Base-by-base conservation (phyloP, 2,797 vertebrate species). In the Peromyscus eremicus region DNA sequence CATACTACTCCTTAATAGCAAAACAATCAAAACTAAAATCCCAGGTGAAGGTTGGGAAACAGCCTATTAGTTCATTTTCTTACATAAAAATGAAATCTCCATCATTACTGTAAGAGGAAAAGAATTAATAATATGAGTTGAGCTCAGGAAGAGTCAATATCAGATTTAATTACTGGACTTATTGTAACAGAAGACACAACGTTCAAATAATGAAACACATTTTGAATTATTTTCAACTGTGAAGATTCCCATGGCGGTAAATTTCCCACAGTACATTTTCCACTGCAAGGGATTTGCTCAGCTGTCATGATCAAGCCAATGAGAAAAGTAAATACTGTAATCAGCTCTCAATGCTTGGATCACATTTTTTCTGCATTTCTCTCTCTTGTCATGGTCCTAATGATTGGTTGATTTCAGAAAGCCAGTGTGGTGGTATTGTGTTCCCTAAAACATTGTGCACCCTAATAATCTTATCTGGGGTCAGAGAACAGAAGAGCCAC, bases 161-260 rank as follows among this genome's bases (percentile, higher is more conserved):
- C 25, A 85, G 52, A 94, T 92, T 93, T 95, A 94, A 95, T 95
- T 75, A 94, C 52, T 37, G 70, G 12, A 70, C 12, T 62, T 91
- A 96, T 84, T 66, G 92, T 83, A 91, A 92, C 57, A 68, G 37
- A 96, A 95, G 84, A 85, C 75, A 91, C 34, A 82, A 81, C 79
- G 82, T 46, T 85, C 32, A 92, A 91, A 80, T 91, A 70, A 64
- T 66, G 46, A 89, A 94, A 87, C 13, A 10, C 46, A 90, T 40
- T 3, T 68, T 88, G 46, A 62, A 5, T 84, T 92, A 92, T 49
- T 40, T 88, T 93, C 34, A 71, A 34, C 68, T 88, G 88, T 60
- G 68, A 94, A 75, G 83, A 10, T 68, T 93, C 19, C 37, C 75
- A 79, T 23, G 55, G 77, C 37, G 14, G 14, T 43, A 85, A 10